phyloP scores from a whole-genome alignment of 2,797 vertebrate species.

The Hyperoplus immaculatus region DNA sequence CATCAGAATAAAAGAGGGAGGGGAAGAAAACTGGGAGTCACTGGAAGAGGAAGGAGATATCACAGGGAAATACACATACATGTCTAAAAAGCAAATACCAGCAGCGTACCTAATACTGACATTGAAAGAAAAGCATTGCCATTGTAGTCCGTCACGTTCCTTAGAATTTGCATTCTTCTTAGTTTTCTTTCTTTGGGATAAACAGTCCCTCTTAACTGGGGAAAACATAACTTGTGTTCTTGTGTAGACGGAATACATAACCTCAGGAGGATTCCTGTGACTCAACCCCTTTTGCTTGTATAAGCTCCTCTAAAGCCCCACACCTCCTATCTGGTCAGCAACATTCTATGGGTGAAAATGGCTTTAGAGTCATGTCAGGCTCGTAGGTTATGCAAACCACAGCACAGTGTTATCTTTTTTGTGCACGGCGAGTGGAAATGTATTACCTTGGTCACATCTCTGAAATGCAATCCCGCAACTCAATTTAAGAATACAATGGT shows the following conservation, averaged over 20 bases:
- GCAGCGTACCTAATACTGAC: neutral
- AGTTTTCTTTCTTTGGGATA: constrained; percentile 11
- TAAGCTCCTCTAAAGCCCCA: constrained; percentile 73
- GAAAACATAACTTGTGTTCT: constrained; percentile 18
- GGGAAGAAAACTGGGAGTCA: neutral
- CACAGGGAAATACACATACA: constrained; percentile 21
- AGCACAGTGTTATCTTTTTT: constrained; percentile 60
- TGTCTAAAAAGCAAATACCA: constrained; percentile 5
- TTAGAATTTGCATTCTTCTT: neutral
- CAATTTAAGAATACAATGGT: constrained; percentile 65
- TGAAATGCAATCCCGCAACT: constrained; percentile 63
- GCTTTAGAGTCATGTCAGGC: constrained; percentile 66
- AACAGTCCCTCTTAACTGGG: constrained; percentile 9
- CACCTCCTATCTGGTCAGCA: constrained; percentile 64
- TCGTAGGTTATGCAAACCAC: constrained; percentile 73
- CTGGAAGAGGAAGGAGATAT: neutral
- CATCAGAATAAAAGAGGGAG: constrained; percentile 45
- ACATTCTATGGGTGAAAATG: constrained; percentile 68
- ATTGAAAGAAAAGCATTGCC: neutral
- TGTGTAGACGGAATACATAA: constrained; percentile 36
- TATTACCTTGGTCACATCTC: constrained; percentile 69
- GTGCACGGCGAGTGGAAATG: constrained; percentile 54
- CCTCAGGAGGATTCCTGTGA: constrained; percentile 56
- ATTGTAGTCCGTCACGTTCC: neutral
- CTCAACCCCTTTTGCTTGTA: constrained; percentile 61